These are phyloP conservation scores for Operophtera brumata DNA, from an alignment of 2,888 invertebrate species.

Conservation along the genomic window DNA sequence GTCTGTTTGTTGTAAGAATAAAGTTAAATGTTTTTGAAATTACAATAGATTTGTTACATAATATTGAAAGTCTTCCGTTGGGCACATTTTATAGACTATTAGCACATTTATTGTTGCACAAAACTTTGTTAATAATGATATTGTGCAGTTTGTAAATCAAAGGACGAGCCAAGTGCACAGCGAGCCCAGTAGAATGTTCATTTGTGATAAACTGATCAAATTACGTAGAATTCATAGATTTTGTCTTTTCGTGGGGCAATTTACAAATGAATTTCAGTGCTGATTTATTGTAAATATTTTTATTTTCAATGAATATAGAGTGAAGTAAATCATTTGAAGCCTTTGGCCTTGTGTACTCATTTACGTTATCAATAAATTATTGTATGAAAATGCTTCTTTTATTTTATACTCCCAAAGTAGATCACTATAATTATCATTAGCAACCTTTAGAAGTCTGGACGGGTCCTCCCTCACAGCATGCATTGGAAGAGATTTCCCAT, in stretches of 20 bases:
- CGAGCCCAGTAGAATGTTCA: conserved; percentile 71
- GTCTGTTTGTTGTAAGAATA: conserved; percentile 71
- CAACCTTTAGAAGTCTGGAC: no score
- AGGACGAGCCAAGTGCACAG: conserved; percentile 71
- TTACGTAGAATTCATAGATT: conserved; percentile 51
- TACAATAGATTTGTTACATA: conserved; percentile 94
- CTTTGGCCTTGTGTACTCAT: conserved; percentile 81
- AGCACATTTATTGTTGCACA: conserved; percentile 73
- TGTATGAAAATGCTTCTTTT: conserved; percentile 66
- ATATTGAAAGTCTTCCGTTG: conserved; percentile 84
- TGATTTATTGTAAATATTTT: conserved; percentile 77
- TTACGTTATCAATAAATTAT: conserved; percentile 81
- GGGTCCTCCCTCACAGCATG: no score
- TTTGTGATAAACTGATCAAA: conserved; percentile 64
- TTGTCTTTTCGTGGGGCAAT: conserved; percentile 64
- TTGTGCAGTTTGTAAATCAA: conserved; percentile 33
- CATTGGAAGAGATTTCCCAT: no score
- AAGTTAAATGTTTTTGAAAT: conserved; percentile 68
- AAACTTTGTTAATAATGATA: conserved; percentile 43
- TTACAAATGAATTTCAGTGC: conserved; percentile 68
- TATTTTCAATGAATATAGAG: conserved; percentile 76
- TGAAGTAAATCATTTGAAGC: conserved; percentile 79
- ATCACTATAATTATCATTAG: no score
- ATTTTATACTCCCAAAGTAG: conserved; percentile 32
- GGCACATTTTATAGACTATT: conserved; percentile 74